Percentiles rank a stretch among this genome's conserved stretches.
phyloP scores from a whole-genome alignment of 2,797 vertebrate genomes.

The Alauda arvensis region DNA sequence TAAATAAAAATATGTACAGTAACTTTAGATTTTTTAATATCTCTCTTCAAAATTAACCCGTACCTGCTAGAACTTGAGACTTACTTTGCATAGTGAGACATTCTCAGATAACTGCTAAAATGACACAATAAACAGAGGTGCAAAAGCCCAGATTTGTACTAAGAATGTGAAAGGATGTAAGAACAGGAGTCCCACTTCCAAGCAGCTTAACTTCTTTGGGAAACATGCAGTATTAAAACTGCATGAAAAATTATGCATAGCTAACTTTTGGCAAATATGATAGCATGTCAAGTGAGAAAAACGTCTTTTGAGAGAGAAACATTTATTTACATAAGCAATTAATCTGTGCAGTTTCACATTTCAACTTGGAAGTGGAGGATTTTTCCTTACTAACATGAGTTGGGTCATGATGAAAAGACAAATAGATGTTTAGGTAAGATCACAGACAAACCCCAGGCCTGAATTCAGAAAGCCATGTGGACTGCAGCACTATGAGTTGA shows the following conservation, averaged over 20 bases:
- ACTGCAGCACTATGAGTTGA: neutral
- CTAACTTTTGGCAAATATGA: neutral
- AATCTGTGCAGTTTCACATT: neutral
- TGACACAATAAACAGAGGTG: neutral
- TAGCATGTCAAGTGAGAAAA: neutral
- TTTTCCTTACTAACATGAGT: neutral
- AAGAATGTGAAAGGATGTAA: neutral
- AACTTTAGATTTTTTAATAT: neutral
- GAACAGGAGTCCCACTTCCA: neutral
- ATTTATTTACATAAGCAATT: neutral
- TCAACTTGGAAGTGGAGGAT: neutral
- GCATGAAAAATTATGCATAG: neutral
- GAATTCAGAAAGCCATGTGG: neutral
- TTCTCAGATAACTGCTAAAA: neutral
- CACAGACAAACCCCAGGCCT: neutral
- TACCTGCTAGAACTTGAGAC: neutral
- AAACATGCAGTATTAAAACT: neutral
- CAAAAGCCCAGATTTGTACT: neutral
- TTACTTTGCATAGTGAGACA: neutral
- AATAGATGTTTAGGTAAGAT: neutral
- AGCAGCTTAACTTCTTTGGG: neutral
- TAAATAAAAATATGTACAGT: conserved; percentile 13
- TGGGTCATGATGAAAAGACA: neutral
- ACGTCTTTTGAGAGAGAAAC: neutral
- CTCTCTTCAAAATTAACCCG: neutral